These are phyloP conservation scores for Episyrphus balteatus DNA, from an alignment of 1,140 invertebrate species.

Conservation along the genomic window DNA sequence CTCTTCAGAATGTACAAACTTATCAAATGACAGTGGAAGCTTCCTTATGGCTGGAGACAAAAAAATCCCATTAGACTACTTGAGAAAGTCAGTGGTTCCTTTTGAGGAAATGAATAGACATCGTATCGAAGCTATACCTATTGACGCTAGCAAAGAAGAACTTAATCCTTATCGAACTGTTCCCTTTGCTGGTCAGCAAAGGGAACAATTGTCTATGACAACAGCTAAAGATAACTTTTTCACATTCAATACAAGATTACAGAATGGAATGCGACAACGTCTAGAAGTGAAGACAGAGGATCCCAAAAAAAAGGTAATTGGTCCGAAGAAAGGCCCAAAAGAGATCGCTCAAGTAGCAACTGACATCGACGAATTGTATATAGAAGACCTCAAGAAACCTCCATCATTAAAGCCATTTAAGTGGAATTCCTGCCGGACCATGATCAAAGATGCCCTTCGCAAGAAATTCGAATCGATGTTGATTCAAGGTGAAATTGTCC, in stretches of 20 bases:
- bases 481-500: conserved; percentile 29
- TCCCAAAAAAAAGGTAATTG: conserved; percentile 16
- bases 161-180: conserved; percentile 23
- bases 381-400: conserved; percentile 26
- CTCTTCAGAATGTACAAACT: conserved; percentile 29
- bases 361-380: conserved; percentile 33
- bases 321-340: conserved; percentile 9
- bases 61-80: conserved; percentile 30
- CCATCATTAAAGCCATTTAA: conserved; percentile 23
- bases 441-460: conserved; percentile 25
- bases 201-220: conserved; percentile 19
- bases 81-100: conserved; percentile 27
- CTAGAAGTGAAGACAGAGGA: conserved; percentile 22
- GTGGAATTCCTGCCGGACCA: conserved; percentile 19
- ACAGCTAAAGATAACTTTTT: conserved; percentile 26
- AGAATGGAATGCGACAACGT: conserved; percentile 23
- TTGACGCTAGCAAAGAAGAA: conserved; percentile 24
- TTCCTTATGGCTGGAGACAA: conserved; percentile 23
- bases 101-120: conserved; percentile 31
- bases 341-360: conserved; percentile 22
- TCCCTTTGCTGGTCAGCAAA: conserved; percentile 27
- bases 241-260: conserved; percentile 23
- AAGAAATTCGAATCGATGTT: conserved; percentile 30
- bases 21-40: conserved; percentile 30
- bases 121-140: conserved; percentile 22